Evolutionary conservation across 2,888 invertebrate species (phyloP).

Genomic region (Lissonota sp.): DNA sequence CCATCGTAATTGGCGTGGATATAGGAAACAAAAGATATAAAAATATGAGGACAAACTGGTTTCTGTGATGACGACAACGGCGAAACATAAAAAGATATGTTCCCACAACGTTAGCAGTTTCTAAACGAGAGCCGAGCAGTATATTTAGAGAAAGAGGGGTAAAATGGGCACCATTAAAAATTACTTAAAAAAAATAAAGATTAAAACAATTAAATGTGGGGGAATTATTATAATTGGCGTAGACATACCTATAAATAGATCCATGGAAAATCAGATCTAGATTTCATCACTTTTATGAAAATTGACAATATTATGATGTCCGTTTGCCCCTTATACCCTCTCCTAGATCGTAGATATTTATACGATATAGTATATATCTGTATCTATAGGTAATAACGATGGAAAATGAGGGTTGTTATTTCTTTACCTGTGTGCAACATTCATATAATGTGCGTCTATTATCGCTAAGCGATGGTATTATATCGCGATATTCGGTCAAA

Average conservation of each 20-base stretch:
- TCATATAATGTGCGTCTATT: conserved; percentile 37
- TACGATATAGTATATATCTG: neutral
- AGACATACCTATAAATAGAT: too few relatives aligned
- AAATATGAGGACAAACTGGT: neutral
- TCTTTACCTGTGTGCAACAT: conserved; percentile 17
- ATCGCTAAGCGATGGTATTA: conserved; percentile 13
- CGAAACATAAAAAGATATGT: conserved; percentile 2
- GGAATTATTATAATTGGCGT: too few relatives aligned
- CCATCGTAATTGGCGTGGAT: too few relatives aligned
- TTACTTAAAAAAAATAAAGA: too few relatives aligned
- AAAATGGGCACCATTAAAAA: neutral
- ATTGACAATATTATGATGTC: too few relatives aligned
- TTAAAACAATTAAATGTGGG: too few relatives aligned
- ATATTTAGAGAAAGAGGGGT: neutral
- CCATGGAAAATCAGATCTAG: too few relatives aligned
- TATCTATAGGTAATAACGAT: conserved; percentile 32
- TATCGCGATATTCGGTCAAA: conserved; percentile 15
- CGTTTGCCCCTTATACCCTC: too few relatives aligned
- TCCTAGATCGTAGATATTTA: neutral
- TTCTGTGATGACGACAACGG: neutral
- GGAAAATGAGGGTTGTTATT: conserved; percentile 21
- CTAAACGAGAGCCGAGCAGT: neutral
- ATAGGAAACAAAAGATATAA: neutral
- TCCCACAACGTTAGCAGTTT: neutral
- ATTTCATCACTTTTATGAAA: too few relatives aligned